Percentiles rank a stretch among this genome's conserved stretches.
Evolutionary conservation across 2,888 invertebrate species (phyloP).

Genomic region (Ophonus ardosiacus): DNA sequence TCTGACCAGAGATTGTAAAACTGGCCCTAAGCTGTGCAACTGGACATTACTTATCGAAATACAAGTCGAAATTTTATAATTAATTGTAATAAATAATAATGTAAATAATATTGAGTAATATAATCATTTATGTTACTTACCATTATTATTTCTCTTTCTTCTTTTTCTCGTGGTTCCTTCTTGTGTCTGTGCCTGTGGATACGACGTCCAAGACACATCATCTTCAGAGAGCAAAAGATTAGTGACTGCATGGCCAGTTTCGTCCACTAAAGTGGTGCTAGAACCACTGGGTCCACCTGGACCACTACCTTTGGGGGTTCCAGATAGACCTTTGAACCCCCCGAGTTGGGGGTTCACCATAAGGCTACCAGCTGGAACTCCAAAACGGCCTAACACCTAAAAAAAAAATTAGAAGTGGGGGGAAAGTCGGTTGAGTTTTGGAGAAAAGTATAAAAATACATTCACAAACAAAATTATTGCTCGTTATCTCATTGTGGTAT

Average conservation of each 20-base stretch:
- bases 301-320: not conserved
- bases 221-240: conserved; percentile 64
- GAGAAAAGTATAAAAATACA: too few relatives aligned
- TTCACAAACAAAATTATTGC: too few relatives aligned
- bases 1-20: too few relatives aligned
- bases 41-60: too few relatives aligned
- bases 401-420: not conserved
- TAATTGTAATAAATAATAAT: too few relatives aligned
- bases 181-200: conserved; percentile 16
- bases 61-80: too few relatives aligned
- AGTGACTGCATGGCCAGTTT: conserved; percentile 65
- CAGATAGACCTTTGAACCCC: conserved; percentile 65
- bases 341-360: conserved; percentile 76
- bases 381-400: conserved; percentile 74
- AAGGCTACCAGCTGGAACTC: conserved; percentile 72
- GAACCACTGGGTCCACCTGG: not conserved
- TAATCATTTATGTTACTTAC: conserved; percentile 7
- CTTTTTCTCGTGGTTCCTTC: not conserved
- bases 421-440: too few relatives aligned
- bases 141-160: not conserved
- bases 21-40: too few relatives aligned
- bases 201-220: conserved; percentile 33
- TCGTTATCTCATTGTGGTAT: too few relatives aligned
- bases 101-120: too few relatives aligned
- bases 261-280: conserved; percentile 50